Percentiles rank a stretch among this genome's conserved stretches.
These are phyloP conservation scores for Chionomys nivalis DNA, from an alignment of 2,113 vertebrate species.

Conservation along the genomic window DNA sequence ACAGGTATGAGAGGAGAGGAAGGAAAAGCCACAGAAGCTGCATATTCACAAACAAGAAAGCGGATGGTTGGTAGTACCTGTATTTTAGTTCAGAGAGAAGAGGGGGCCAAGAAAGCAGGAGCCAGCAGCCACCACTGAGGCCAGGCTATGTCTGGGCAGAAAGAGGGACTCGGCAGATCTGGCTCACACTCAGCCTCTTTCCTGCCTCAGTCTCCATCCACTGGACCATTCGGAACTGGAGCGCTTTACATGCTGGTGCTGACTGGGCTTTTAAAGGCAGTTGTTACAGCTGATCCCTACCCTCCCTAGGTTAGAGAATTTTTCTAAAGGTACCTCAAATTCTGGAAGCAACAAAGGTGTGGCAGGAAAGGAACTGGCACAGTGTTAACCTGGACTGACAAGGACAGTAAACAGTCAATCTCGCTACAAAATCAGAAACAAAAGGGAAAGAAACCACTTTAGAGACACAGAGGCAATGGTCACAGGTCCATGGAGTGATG, in stretches of 20 bases:
- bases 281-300: background rate
- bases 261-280: slow-evolving; percentile 10
- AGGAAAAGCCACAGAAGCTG: background rate
- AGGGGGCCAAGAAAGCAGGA: background rate
- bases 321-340: slow-evolving; percentile 48
- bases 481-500: background rate
- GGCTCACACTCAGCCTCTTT: background rate
- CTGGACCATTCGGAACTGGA: background rate
- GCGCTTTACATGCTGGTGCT: background rate
- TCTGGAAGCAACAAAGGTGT: slow-evolving; percentile 44
- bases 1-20: background rate
- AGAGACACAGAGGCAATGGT: slow-evolving; percentile 26
- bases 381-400: slow-evolving; percentile 5
- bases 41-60: background rate
- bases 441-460: background rate
- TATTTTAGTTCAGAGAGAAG: background rate
- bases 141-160: background rate
- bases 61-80: background rate
- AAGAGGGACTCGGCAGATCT: background rate
- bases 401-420: background rate
- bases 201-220: background rate
- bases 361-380: background rate
- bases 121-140: background rate
- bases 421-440: slow-evolving; percentile 11
- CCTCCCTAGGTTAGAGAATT: background rate